Percentiles rank a stretch among this genome's conserved stretches.
These are phyloP conservation scores for Hypotaenidia okinawae DNA, from an alignment of 2,797 vertebrate genomes.

Conservation along the genomic window DNA sequence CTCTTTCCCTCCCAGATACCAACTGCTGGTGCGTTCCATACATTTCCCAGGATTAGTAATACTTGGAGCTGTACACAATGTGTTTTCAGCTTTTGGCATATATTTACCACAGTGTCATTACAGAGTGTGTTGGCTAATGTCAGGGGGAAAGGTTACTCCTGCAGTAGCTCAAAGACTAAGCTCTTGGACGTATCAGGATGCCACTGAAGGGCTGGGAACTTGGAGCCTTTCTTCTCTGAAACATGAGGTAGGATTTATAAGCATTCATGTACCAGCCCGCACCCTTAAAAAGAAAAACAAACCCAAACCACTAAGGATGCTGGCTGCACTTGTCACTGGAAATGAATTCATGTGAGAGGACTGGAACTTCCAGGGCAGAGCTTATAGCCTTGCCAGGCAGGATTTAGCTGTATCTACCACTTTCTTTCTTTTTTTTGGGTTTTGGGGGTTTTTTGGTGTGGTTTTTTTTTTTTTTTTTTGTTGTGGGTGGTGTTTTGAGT, in stretches of 20 bases:
- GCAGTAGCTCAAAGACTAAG: neutral
- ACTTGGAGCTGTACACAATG: neutral
- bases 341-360: neutral
- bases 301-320: neutral
- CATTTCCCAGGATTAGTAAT: neutral
- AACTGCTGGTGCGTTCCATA: neutral
- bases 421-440: neutral
- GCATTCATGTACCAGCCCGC: neutral
- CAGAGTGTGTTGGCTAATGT: neutral
- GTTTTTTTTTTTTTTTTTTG: neutral
- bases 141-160: neutral
- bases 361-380: neutral
- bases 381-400: neutral
- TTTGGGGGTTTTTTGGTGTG: neutral
- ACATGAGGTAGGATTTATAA: neutral
- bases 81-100: neutral
- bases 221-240: neutral
- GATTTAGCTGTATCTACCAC: neutral
- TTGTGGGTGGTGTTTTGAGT: rapidly evolving
- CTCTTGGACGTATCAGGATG: neutral
- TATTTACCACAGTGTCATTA: neutral
- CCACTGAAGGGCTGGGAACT: neutral
- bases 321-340: neutral
- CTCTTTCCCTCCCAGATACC: neutral
- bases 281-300: neutral